phyloP scores from a whole-genome alignment of 2,888 invertebrate species.

The Buathra laborator region DNA sequence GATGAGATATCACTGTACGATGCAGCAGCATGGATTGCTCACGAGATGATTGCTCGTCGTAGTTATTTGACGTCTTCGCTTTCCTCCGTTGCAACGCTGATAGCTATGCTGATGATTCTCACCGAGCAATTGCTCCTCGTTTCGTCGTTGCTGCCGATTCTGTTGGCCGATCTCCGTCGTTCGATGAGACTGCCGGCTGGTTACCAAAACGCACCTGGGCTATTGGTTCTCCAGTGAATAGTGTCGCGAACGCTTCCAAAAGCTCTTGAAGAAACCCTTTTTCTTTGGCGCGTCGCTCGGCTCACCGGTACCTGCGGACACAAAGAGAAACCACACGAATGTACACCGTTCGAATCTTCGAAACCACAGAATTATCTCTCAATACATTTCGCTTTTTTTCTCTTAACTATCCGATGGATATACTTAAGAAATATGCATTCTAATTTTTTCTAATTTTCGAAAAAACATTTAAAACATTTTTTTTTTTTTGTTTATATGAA shows the following conservation, averaged over 20 bases:
- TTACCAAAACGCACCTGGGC: constrained; percentile 85
- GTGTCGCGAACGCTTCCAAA: constrained; percentile 95
- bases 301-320: constrained; percentile 88
- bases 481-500: background rate
- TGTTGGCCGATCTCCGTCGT: constrained; percentile 70
- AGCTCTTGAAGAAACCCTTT: constrained; percentile 95
- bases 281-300: constrained; percentile 91
- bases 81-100: constrained; percentile 53
- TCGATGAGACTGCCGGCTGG: constrained; percentile 73
- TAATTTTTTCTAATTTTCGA: background rate
- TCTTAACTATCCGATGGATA: background rate
- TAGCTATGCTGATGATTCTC: constrained; percentile 70
- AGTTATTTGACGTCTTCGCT: constrained; percentile 66
- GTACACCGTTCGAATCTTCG: background rate
- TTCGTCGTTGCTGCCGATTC: constrained; percentile 72
- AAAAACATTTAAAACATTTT: no score
- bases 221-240: constrained; percentile 95
- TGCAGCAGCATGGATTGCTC: constrained; percentile 83
- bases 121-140: constrained; percentile 68
- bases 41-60: constrained; percentile 72
- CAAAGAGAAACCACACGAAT: constrained; percentile 35
- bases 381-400: background rate
- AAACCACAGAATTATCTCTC: background rate
- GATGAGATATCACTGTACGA: constrained; percentile 79
- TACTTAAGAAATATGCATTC: background rate